phyloP scores from a whole-genome alignment of 2,797 vertebrate species.

The Pangasius sanitwongsei region DNA sequence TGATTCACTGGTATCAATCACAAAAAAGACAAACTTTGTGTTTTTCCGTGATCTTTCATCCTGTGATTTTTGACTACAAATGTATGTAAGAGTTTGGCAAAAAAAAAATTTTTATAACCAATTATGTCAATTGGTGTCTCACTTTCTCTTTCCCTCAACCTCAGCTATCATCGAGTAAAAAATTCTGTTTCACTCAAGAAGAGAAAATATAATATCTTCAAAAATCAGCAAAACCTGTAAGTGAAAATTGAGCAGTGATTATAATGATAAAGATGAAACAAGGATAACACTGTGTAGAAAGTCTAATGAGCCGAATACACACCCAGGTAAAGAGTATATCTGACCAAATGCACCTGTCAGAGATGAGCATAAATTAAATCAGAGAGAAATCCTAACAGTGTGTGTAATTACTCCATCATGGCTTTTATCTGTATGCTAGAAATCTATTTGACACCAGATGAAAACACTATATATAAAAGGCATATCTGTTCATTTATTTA shows the following conservation, averaged over 20 bases:
- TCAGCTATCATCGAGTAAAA: neutral
- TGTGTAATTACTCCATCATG: constrained; percentile 73
- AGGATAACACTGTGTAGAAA: neutral
- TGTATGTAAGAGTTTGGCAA: neutral
- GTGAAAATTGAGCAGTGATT: neutral
- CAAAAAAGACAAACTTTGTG: neutral
- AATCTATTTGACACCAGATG: constrained; percentile 72
- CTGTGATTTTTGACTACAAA: neutral
- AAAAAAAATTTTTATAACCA: neutral
- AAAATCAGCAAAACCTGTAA: neutral
- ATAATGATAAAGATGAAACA: neutral
- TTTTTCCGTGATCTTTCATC: neutral
- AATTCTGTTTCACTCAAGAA: neutral
- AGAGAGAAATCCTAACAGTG: constrained; percentile 42
- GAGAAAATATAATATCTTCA: neutral
- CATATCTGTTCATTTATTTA: constrained; percentile 69
- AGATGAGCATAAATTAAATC: constrained; percentile 49
- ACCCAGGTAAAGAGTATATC: neutral
- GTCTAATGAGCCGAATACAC: neutral
- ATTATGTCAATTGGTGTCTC: neutral
- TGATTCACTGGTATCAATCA: neutral
- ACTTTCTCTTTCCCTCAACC: neutral
- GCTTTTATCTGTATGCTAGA: constrained; percentile 69
- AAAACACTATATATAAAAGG: constrained; percentile 69
- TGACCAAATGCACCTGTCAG: constrained; percentile 23